Base-by-base conservation (phyloP, 2,888 invertebrate genomes). In the Drosophila incognita region DNA sequence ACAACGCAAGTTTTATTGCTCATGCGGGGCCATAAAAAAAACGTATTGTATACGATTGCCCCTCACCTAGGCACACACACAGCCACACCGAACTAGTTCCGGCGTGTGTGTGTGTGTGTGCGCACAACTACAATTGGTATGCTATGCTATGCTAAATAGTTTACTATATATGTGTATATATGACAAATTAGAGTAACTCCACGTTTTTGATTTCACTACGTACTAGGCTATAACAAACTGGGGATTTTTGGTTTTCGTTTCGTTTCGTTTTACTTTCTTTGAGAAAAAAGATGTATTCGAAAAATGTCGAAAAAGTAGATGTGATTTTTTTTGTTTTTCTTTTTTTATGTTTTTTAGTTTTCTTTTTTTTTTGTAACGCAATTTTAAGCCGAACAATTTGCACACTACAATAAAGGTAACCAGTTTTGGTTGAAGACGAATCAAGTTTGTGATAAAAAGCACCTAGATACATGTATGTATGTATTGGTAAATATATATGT, bases 1-100 rank as follows among this genome's bases (percentile, higher is more conserved):
- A 84, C 84, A 84, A 84, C 82, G 69, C 79, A 74, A 69, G 84
- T 76, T 70, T 74, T 76, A 81, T 88, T 85, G 73, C 69, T 81
- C 67, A 52, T 61, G 21, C 13, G 46, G 63, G 59, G 58, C 58
- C 11, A 27, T 21, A 35, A 40, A 49, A 33, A 33, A 46, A 69
- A 52, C 78, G 77, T 76, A 79, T 79, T 77, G 52, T 29, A 79
- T 81, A 79, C 78, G 77, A 53, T 68, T 67, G 53, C 35, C 57
- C 56, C 38, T 13, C 52, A 27, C 53, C 48, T 58, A 24, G 48
- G 38, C 29, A 57, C n/a, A 58, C n/a, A 58, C n/a, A 58, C 52
- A 27, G 52, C 21, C 31, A 36, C 46, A 63, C 60, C 58, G 60
- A 81, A 54, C 87, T 81, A 83, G n/a, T 65, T 54, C 52, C 77